phyloP scores from a whole-genome alignment of 64 coral and sea anemone species.

The Actinia equina region DNA sequence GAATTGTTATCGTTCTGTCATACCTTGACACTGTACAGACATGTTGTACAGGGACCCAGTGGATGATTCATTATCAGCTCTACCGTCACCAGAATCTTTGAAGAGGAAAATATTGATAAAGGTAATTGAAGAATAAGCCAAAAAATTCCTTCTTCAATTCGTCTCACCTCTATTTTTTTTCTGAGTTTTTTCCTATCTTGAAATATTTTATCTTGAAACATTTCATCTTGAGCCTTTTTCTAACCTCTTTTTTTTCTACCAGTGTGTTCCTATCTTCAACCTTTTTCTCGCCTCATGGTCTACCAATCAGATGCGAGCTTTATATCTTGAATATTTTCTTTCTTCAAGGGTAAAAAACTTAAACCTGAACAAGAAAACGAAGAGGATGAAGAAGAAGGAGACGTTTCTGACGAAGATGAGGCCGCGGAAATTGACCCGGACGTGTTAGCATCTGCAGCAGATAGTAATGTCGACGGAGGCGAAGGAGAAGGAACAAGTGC shows the following conservation, averaged over 20 bases:
- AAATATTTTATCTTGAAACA: too few species aligned
- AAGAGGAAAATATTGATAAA: constrained; percentile 93
- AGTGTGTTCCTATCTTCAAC: too few species aligned
- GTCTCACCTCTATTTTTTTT: too few species aligned
- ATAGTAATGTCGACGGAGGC: background rate
- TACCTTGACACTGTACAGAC: constrained; percentile 35
- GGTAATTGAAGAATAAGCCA: constrained; percentile 17
- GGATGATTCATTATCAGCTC: constrained; percentile 13
- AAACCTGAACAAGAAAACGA: constrained; percentile 61
- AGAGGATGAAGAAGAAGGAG: constrained; percentile 55
- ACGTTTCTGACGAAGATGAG: constrained; percentile 95
- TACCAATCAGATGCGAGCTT: background rate
- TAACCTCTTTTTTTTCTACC: too few species aligned
- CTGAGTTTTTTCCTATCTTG: too few species aligned
- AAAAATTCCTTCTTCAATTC: background rate
- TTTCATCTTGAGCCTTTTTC: too few species aligned
- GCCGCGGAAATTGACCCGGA: constrained; percentile 77
- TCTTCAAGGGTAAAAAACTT: constrained; percentile 80
- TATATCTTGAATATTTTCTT: background rate
- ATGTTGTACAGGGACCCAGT: constrained; percentile 67
- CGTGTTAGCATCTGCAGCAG: constrained; percentile 8
- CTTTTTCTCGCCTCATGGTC: background rate
- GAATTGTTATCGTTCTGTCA: background rate
- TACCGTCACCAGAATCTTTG: constrained; percentile 89
- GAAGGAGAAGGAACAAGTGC: constrained; percentile 3